These are phyloP conservation scores for Thunnus maccoyii DNA, from an alignment of 2,113 vertebrate species.

Conservation along the genomic window DNA sequence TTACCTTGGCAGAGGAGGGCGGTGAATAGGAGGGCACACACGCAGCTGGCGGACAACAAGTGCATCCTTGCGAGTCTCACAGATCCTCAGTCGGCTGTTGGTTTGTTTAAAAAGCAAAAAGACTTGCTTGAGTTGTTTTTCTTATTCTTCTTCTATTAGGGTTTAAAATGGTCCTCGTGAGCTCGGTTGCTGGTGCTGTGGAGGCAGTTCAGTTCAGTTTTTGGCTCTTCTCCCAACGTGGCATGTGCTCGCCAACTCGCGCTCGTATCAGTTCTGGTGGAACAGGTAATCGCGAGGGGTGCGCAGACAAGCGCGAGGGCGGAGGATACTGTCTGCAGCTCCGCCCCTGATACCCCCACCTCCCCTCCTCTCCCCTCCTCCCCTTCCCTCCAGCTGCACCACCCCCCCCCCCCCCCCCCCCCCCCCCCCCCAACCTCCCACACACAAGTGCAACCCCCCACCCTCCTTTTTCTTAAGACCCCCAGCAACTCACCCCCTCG, in stretches of 20 bases:
- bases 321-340: slow-evolving; percentile 55
- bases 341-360: slow-evolving; percentile 49
- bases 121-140: slow-evolving; percentile 37
- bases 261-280: slow-evolving; percentile 61
- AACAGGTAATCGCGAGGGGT: slow-evolving; percentile 78
- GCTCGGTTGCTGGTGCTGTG: not conserved
- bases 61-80: slow-evolving; percentile 76
- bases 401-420: not conserved
- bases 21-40: slow-evolving; percentile 58
- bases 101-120: slow-evolving; percentile 6
- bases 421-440: not conserved
- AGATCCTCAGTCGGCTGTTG: slow-evolving; percentile 46
- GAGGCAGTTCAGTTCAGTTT: slow-evolving; percentile 37
- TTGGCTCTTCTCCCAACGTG: slow-evolving; percentile 46
- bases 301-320: slow-evolving; percentile 49
- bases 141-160: not conserved
- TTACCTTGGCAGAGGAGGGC: slow-evolving; percentile 75
- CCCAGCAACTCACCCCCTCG: not conserved
- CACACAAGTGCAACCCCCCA: not conserved
- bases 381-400: slow-evolving; percentile 12
- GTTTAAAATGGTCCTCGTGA: slow-evolving; percentile 37
- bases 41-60: slow-evolving; percentile 79
- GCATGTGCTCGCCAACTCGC: slow-evolving; percentile 68
- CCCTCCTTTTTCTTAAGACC: slow-evolving; percentile 23
- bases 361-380: not conserved